Percentiles rank a stretch among this genome's conserved stretches.
phyloP scores from a whole-genome alignment of 37 sponge, comb jelly and placozoan species.

The Corticium candelabrum region DNA sequence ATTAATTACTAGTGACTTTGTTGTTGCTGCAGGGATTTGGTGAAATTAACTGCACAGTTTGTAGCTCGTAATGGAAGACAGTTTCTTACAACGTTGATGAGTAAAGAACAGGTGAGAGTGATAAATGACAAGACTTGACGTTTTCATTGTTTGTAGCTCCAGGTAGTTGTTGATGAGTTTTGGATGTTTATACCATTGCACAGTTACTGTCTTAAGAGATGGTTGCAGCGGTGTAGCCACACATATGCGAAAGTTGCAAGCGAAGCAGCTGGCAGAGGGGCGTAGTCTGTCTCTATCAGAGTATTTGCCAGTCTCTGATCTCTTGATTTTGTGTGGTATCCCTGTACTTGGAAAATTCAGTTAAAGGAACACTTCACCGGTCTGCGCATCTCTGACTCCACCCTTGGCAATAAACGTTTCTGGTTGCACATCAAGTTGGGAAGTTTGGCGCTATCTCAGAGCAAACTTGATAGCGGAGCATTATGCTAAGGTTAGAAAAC shows the following conservation, averaged over 20 bases:
- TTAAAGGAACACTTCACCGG: no score
- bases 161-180: not conserved
- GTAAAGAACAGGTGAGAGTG: constrained; percentile 67
- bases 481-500: no score
- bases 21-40: constrained; percentile 55
- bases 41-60: constrained; percentile 96
- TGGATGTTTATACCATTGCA: not conserved
- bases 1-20: not conserved
- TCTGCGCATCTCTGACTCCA: no score
- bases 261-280: not conserved
- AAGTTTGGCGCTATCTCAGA: no score
- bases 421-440: no score
- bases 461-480: no score
- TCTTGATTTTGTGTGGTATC: no score
- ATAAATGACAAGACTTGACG: no score
- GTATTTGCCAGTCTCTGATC: no score
- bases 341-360: no score
- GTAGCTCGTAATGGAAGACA: constrained; percentile 84
- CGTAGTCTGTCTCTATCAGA: no score
- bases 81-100: constrained; percentile 86
- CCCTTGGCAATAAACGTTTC: no score
- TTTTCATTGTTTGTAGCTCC: not conserved
- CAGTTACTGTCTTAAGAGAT: not conserved
- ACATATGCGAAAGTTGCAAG: not conserved
- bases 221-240: not conserved